Evolutionary conservation across 2,888 invertebrate species (phyloP).

Genomic region (Epirrita christyi): DNA sequence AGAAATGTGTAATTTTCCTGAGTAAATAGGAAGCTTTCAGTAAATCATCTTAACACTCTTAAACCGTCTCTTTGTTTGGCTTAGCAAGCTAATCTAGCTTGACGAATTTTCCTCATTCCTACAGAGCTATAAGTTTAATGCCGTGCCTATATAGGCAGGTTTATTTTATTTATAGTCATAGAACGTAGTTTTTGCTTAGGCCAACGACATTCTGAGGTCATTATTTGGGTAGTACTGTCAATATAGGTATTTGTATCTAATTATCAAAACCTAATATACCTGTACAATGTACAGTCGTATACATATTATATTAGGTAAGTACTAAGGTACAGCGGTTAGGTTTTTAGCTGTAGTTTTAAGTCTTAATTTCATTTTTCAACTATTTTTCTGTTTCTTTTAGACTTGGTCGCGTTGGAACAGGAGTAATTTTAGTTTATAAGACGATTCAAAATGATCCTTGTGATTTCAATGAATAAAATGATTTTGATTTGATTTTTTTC

Average conservation of each 20-base stretch:
- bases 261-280: too few relatives aligned
- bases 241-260: neutral
- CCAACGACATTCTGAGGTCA: constrained; percentile 46
- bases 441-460: too few relatives aligned
- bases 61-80: constrained; percentile 18
- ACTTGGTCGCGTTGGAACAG: too few relatives aligned
- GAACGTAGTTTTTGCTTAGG: constrained; percentile 40
- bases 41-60: constrained; percentile 14
- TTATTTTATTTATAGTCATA: constrained; percentile 36
- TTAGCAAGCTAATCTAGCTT: constrained; percentile 19
- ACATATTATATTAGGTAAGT: too few relatives aligned
- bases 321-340: too few relatives aligned
- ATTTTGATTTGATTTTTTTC: too few relatives aligned
- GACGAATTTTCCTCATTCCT: constrained; percentile 29
- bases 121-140: neutral
- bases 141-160: constrained; percentile 23
- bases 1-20: constrained; percentile 11
- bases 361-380: too few relatives aligned
- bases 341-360: too few relatives aligned
- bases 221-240: constrained; percentile 36
- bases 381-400: too few relatives aligned
- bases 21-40: constrained; percentile 11
- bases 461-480: too few relatives aligned
- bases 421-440: too few relatives aligned
- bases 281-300: too few relatives aligned